Percentiles rank a stretch among this genome's conserved stretches.
These are phyloP conservation scores for Tamias sibiricus DNA, from an alignment of 2,113 vertebrate species.

Conservation along the genomic window DNA sequence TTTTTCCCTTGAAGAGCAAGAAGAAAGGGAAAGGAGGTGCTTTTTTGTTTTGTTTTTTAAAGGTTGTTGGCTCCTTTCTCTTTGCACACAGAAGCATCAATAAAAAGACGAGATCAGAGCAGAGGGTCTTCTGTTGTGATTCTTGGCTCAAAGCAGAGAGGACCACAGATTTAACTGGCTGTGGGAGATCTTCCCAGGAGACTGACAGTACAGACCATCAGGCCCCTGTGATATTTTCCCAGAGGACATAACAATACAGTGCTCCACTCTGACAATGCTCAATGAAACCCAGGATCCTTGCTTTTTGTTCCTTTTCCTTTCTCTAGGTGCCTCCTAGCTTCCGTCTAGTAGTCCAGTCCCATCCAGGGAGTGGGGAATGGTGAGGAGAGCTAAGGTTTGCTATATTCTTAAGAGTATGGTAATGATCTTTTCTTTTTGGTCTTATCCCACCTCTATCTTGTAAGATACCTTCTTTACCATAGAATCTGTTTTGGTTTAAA, in stretches of 20 bases:
- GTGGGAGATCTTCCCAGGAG: background rate
- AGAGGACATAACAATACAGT: background rate
- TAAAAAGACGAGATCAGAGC: slow-evolving; percentile 22
- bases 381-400: background rate
- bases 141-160: slow-evolving; percentile 36
- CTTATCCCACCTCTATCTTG: background rate
- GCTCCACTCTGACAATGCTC: background rate
- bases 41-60: background rate
- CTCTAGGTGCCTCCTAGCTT: background rate
- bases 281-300: background rate
- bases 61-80: slow-evolving; percentile 1
- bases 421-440: background rate
- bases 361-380: background rate
- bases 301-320: fast-evolving
- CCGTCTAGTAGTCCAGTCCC: background rate
- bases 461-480: background rate
- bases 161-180: background rate
- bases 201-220: background rate
- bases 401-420: background rate
- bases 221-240: background rate
- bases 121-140: background rate
- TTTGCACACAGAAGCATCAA: slow-evolving; percentile 28
- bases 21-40: background rate
- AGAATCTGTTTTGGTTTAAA: background rate
- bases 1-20: background rate